Evolutionary conservation across 2,888 invertebrate species (phyloP).

Genomic region (Caenorhabditis sp.): DNA sequence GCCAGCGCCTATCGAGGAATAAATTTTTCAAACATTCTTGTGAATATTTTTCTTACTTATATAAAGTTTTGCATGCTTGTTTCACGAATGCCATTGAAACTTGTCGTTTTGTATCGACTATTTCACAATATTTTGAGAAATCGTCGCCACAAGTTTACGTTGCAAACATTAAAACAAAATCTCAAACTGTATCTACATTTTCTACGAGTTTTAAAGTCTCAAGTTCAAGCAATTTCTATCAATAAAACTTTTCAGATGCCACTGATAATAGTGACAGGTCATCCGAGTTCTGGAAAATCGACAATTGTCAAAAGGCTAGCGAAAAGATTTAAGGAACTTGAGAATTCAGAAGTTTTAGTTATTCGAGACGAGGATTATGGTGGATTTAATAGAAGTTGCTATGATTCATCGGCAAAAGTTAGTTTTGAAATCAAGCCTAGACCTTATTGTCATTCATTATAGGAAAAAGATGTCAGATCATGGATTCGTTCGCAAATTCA

Average conservation of each 20-base stretch:
- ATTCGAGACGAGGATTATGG: conserved; percentile 53
- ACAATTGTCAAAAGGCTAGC: conserved; percentile 59
- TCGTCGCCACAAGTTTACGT: too few relatives aligned
- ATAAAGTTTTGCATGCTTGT: neutral
- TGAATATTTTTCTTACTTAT: neutral
- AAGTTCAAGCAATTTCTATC: too few relatives aligned
- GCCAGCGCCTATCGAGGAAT: conserved; percentile 9
- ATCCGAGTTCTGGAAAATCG: conserved; percentile 64
- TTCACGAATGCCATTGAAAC: neutral
- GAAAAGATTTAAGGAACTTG: conserved; percentile 16
- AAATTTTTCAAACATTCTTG: neutral
- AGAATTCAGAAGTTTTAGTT: conserved; percentile 33
- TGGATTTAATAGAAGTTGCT: conserved; percentile 38
- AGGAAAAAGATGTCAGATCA: conserved; percentile 66
- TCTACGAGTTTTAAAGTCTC: too few relatives aligned
- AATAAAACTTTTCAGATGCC: conserved; percentile 63
- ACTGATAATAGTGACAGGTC: conserved; percentile 65
- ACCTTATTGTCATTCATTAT: conserved; percentile 5
- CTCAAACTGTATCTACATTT: too few relatives aligned
- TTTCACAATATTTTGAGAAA: too few relatives aligned
- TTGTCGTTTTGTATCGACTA: too few relatives aligned
- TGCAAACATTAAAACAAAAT: too few relatives aligned
- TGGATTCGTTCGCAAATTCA: conserved; percentile 62
- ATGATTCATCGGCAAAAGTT: conserved; percentile 51
- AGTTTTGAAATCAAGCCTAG: neutral